Base-by-base conservation (phyloP, 2,113 vertebrate species). In the Ophiodon elongatus region DNA sequence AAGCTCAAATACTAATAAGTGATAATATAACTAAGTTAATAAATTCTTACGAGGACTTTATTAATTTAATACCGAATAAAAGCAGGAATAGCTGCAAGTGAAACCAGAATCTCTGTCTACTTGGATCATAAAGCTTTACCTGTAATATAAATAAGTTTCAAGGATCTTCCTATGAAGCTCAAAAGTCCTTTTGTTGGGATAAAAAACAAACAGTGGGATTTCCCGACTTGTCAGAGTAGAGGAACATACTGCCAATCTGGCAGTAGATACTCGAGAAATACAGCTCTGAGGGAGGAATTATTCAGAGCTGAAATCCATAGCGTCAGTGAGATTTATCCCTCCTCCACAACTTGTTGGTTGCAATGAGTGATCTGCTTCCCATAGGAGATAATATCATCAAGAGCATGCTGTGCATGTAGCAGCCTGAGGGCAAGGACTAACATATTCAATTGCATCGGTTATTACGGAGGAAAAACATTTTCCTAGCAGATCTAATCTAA, bases 181-280 rank as follows among this genome's bases (percentile, higher is more conserved):
- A 43, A 47, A 59, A 65, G 39, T 63, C 10, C 21, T 76, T n/a
- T 57, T 50, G 21, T 35, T 52, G 45, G 35, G 63, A 37, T 33
- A 25, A 70, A 63, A 86, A 43, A 70, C 23, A 82, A 86, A 86
- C 41, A 67, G 72, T n/a, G 45, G 69, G 74, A 82, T 74, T 82
- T 85, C 47, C 45, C 31, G 41, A 52, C 50, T 72, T 74, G 59
- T 83, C 62, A 76, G 31, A 47, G 54, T 21, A 45, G 60, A 85
- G 79, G 72, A 85, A 86, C 47, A 76, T 76, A 72, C 87, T 79
- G 79, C 71, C 89, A 89, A 94, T 86, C 87, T 88, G 77, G 57
- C 80, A 71, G 71, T 69, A 64, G 76, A 81, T 83, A 77, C 37
- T 31, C 35, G 63, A 84, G 19, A 84, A 87, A 87, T 75, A 60